Percentiles rank a stretch among this genome's conserved stretches.
Evolutionary conservation across 2,888 invertebrate genomes (phyloP).

Genomic region (Caenorhabditis sp.): DNA sequence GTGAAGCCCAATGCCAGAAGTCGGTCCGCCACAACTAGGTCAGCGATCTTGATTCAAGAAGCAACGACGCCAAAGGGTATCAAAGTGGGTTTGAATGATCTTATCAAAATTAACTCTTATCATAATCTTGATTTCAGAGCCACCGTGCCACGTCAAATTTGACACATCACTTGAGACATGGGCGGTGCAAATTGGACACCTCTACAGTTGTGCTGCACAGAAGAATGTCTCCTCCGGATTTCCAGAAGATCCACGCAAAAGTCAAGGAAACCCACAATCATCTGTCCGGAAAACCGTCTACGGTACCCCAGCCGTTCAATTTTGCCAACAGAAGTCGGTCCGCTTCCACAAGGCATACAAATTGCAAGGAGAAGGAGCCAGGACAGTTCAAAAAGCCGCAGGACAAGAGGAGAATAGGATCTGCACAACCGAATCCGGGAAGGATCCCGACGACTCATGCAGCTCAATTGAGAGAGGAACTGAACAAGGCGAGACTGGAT

Average conservation of each 20-base stretch:
- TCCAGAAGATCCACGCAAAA: slow-evolving; percentile 56
- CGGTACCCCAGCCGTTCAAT: slow-evolving; percentile 56
- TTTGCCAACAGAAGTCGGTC: slow-evolving; percentile 40
- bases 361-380: slow-evolving; percentile 45
- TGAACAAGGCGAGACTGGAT: slow-evolving; percentile 30
- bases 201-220: slow-evolving; percentile 6
- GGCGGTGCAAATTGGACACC: slow-evolving; percentile 36
- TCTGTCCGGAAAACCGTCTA: slow-evolving; percentile 40
- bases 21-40: slow-evolving; percentile 38
- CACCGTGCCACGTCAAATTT: slow-evolving; percentile 46
- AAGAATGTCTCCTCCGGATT: slow-evolving; percentile 57
- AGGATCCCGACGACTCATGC: slow-evolving; percentile 45
- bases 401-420: neutral
- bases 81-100: slow-evolving; percentile 18
- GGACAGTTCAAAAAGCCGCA: slow-evolving; percentile 18
- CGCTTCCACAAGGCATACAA: slow-evolving; percentile 29
- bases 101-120: no score
- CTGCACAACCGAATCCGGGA: neutral
- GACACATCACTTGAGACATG: slow-evolving; percentile 43
- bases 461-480: slow-evolving; percentile 47
- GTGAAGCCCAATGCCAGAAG: slow-evolving; percentile 40
- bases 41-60: slow-evolving; percentile 50
- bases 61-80: slow-evolving; percentile 62
- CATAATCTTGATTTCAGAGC: slow-evolving; percentile 23
- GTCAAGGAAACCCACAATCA: slow-evolving; percentile 31